Evolutionary conservation across 2,113 vertebrate genomes (phyloP), one percentile per base, ranked within the genome.

Genomic region (Macquaria australasica): DNA sequence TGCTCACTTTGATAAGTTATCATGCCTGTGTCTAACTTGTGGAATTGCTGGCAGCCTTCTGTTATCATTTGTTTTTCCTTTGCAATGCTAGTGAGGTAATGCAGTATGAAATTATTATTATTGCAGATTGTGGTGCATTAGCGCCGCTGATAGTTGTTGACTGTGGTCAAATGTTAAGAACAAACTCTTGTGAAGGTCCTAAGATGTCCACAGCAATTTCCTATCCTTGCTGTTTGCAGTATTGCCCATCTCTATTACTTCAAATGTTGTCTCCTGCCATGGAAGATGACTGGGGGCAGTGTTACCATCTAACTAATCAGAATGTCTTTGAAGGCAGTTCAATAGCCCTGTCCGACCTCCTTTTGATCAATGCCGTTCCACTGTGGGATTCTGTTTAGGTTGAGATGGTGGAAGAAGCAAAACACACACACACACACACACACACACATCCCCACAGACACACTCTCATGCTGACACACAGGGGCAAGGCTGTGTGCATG

Each of bases 351-450:
- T 92, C 90, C 91, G 93, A 92, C 91, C 91, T 87, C 77, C 88
- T 88, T 92, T 93, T 93, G 90, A 94, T 93, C 92, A 91, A 91
- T 93, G 91, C 86, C 15, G 63, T 84, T 92, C 84, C 90, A 90
- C 88, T 88, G 89, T 87, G 87, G 77, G 82, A 83, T 87, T 90
- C 83, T 90, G 71, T 90, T 87, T 76, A 83, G 81, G 81, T 67
- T 79, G 58, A 77, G 78, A 83, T 67, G 62, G 59, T 70, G 53
- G 64, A 71, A 43, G 64, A 60, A 66, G 78, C 45, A 68, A 72
- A 45, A 75, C 55, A 67, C 70, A 85, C 48, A 51, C 48, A 48
- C 48, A 77, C 2, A n/a, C n/a, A 75, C 55, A 67, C 70, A 85
- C 48, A 51, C 58, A 5, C 66, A 21, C 21, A 16, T 23, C 3